A percentile compares a stretch with the other conserved stretches of the same genome.
Conservation (phyloP, 2,113 vertebrate genomes). For the Nyctereutes procyonoides region DNA sequence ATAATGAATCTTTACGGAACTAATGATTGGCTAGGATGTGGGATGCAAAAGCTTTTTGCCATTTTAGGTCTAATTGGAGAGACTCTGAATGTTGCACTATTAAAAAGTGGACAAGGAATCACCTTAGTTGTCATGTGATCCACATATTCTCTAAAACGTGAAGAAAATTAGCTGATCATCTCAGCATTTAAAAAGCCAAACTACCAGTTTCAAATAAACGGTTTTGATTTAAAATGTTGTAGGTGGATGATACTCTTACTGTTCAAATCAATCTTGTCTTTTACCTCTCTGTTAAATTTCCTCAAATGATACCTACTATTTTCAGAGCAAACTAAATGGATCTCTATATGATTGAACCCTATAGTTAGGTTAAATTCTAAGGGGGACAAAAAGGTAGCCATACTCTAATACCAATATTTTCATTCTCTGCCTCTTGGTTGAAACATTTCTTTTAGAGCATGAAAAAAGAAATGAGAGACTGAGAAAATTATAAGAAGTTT, state of each 20-base stretch:
- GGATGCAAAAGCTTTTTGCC: neutral
- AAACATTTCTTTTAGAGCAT: neutral
- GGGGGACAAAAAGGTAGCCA: neutral
- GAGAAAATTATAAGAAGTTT: neutral
- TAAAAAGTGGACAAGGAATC: neutral
- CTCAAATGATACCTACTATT: neutral
- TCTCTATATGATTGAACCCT: neutral
- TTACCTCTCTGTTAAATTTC: neutral
- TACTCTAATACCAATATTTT: neutral
- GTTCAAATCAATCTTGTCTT: neutral
- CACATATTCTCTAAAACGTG: neutral
- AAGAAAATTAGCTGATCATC: neutral
- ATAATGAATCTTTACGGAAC: neutral
- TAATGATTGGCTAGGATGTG: neutral
- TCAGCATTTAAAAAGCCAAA: conserved; percentile 10
- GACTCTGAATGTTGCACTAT: neutral
- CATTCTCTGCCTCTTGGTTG: neutral
- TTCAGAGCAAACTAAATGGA: neutral
- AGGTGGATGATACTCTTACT: neutral
- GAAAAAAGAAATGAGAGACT: neutral
- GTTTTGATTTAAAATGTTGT: neutral
- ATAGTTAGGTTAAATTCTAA: neutral
- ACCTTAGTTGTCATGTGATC: neutral
- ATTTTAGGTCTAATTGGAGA: neutral
- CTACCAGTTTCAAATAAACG: neutral